Conservation (phyloP, 2,797 vertebrate species). For the Hippoglossus hippoglossus region DNA sequence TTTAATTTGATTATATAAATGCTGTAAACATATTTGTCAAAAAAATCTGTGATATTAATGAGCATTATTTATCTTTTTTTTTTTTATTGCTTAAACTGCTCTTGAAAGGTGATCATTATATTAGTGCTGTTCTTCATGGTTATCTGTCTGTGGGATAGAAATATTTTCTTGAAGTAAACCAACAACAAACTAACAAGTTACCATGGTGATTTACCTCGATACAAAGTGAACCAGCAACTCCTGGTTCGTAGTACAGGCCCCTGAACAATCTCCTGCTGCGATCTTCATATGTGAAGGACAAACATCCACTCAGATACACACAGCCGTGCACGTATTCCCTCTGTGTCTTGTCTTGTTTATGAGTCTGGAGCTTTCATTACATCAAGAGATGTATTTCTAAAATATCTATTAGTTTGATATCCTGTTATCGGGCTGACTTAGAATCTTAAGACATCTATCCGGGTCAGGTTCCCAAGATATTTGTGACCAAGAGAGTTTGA, state of each 20-base stretch:
- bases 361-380: constrained; percentile 87
- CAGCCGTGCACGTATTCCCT: not conserved
- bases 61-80: not conserved
- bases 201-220: too few species aligned
- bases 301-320: not conserved
- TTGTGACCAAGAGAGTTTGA: not conserved
- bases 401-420: not conserved
- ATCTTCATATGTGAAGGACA: too few species aligned
- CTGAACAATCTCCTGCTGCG: too few species aligned
- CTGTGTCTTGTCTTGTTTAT: constrained; percentile 79
- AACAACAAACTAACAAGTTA: too few species aligned
- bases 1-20: not conserved
- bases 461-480: not conserved
- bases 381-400: not conserved
- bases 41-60: not conserved
- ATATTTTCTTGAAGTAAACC: constrained; percentile 25
- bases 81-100: not conserved
- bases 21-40: not conserved
- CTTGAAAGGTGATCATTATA: not conserved
- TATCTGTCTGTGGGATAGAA: constrained; percentile 27
- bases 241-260: too few species aligned
- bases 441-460: not conserved
- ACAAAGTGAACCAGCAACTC: too few species aligned
- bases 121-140: constrained; percentile 20
- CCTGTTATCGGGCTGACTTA: not conserved